Conservation (phyloP, 2,113 vertebrate genomes). For the Laticauda colubrina region DNA sequence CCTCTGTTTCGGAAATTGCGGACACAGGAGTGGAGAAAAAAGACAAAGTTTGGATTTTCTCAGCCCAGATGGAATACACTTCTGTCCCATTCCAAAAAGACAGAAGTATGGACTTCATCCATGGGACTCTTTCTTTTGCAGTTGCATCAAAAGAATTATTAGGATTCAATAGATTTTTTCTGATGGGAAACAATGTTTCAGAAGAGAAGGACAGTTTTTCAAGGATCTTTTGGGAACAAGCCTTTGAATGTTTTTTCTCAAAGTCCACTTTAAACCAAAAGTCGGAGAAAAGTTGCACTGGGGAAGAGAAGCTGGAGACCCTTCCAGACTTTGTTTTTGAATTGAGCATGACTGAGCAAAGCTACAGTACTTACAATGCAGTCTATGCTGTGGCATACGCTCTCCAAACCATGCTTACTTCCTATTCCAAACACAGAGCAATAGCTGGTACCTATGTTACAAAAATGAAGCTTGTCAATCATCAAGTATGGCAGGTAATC, state of each 20-base stretch:
- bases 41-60: background rate
- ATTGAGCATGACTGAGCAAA: background rate
- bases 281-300: background rate
- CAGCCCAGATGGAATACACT: background rate
- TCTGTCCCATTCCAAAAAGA: background rate
- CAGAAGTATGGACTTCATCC: background rate
- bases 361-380: background rate
- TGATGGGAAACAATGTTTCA: background rate
- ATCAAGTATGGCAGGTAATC: background rate
- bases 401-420: background rate
- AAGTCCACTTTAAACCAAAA: background rate
- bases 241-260: background rate
- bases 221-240: background rate
- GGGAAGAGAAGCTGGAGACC: background rate
- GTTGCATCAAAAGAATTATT: background rate
- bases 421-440: background rate
- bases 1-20: background rate
- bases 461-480: background rate
- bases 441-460: rapidly evolving
- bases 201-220: background rate
- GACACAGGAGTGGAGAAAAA: background rate
- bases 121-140: background rate
- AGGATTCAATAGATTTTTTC: background rate
- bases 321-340: background rate
- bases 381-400: background rate